Percentiles rank a stretch among this genome's conserved stretches.
phyloP scores from a whole-genome alignment of 2,888 invertebrate species.

The Cataglyphis altisquamis region DNA sequence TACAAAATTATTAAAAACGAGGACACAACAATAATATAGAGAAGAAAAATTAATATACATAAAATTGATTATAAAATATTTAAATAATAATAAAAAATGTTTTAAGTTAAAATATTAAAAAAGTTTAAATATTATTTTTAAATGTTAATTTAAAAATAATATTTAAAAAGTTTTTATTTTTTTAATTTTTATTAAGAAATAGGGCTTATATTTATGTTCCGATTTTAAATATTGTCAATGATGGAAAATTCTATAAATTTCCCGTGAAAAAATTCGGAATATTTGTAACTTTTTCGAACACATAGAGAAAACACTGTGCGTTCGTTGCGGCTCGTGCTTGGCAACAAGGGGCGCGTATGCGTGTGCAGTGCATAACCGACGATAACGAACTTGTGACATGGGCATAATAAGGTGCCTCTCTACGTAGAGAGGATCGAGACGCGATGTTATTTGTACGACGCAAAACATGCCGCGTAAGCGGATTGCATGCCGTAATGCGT shows the following conservation, averaged over 20 bases:
- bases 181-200: neutral
- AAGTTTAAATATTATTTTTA: neutral
- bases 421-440: conserved; percentile 15
- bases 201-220: neutral
- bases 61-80: neutral
- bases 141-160: too few species aligned
- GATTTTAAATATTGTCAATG: neutral
- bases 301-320: neutral
- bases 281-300: neutral
- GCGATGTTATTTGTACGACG: conserved; percentile 39
- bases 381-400: conserved; percentile 56
- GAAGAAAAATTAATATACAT: too few species aligned
- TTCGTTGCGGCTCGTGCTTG: conserved; percentile 33
- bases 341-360: conserved; percentile 50
- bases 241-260: neutral
- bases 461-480: conserved; percentile 42
- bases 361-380: conserved; percentile 41
- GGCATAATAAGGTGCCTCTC: conserved; percentile 56
- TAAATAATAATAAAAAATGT: too few species aligned
- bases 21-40: too few species aligned
- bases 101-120: too few species aligned
- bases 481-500: conserved; percentile 29
- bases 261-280: too few species aligned
- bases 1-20: too few species aligned
- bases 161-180: neutral